Evolutionary conservation across 2,888 invertebrate genomes (phyloP), one percentile per base, ranked within the genome.

Genomic region (Drosophila emarginata): DNA sequence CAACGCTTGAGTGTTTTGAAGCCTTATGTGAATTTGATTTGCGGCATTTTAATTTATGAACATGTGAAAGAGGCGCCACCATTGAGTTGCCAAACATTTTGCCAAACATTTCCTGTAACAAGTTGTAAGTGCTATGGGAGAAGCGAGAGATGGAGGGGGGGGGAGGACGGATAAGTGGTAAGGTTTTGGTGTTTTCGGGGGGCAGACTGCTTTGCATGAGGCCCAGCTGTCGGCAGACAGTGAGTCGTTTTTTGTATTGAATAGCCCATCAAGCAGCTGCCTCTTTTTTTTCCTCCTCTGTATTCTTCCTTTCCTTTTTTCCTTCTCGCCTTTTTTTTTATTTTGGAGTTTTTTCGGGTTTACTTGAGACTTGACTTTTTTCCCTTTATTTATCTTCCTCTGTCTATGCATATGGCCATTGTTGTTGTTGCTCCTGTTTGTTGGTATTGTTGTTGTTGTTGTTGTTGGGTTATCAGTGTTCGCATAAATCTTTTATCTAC

Each of bases 31-130:
- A 84, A 87, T 88, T 89, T 89, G 89, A 88, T 89, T 89, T 88
- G 89, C 82, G 89, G 89, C 80, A 77, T 87, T 89, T 88, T 85
- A 89, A 89, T 89, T 89, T 89, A 89, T 89, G 84, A 86, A 80
- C 80, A 83, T 72, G 69, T 68, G 59, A 71, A 71, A 66, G 71
- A 67, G 86, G 59, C 74, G 74, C 67, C 64, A 21, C 28, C 85
- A 63, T 76, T 72, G 78, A 81, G 81, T 61, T 80, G 69, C 72
- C 80, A 80, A 79, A 81, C 76, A 75, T 75, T 80, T 80, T 80
- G 74, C 74, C 78, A 76, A 69, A 77, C 78, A 83, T 86, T 65
- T 83, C 75, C 83, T 70, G 67, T 54, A 72, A 76, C 67, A 69
- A 73, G 67, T 67, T 72, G 73, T 54, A 45, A 45, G 45, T 45